Evolutionary conservation across 2,113 vertebrate species (phyloP).

Genomic region (Notiomystis cincta): DNA sequence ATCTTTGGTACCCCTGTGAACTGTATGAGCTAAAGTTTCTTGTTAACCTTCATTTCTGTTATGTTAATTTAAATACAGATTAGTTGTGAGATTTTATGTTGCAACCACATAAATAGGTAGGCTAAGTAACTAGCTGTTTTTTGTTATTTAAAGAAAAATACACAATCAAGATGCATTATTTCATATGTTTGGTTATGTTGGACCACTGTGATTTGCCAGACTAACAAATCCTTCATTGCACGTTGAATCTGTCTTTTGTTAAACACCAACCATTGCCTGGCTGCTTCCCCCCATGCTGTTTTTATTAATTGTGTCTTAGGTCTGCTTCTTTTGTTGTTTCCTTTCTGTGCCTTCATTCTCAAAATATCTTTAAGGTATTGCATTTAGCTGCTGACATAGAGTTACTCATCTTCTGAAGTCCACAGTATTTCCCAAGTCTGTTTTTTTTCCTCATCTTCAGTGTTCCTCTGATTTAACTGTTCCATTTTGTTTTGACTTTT

Average conservation of each 20-base stretch:
- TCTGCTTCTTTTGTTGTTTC: conserved; percentile 65
- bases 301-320: conserved; percentile 66
- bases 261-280: conserved; percentile 73
- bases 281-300: conserved; percentile 67
- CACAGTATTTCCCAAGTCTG: not conserved
- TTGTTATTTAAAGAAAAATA: conserved; percentile 73
- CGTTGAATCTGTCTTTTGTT: conserved; percentile 54
- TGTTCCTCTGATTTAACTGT: conserved; percentile 57
- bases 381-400: not conserved
- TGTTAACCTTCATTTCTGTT: not conserved
- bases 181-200: conserved; percentile 68
- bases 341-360: conserved; percentile 59
- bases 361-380: conserved; percentile 15
- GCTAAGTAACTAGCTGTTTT: not conserved
- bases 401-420: not conserved
- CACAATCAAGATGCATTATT: conserved; percentile 77
- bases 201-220: conserved; percentile 72
- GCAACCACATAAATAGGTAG: not conserved
- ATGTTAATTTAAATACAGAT: conserved; percentile 2
- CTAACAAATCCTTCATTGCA: conserved; percentile 69
- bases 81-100: conserved; percentile 1
- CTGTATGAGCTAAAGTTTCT: rapidly evolving
- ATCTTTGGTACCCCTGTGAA: not conserved
- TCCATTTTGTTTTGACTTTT: conserved; percentile 62
- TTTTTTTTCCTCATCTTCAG: not conserved